Percentiles rank a stretch among this genome's conserved stretches.
These are phyloP conservation scores for Drosophila ercepeae DNA, from an alignment of 1,140 invertebrate species.

Conservation along the genomic window DNA sequence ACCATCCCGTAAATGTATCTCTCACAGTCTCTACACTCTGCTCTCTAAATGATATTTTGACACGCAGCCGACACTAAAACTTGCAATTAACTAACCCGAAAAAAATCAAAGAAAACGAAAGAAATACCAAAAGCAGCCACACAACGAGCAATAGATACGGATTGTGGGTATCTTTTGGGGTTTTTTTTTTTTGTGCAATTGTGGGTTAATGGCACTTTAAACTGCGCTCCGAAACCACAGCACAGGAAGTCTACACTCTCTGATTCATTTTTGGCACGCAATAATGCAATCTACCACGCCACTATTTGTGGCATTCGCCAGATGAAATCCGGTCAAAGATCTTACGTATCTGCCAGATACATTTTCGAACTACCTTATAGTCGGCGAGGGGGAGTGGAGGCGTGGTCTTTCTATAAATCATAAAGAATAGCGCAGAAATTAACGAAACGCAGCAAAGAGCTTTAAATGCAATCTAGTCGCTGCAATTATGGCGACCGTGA, in stretches of 20 bases:
- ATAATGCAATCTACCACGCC: constrained; percentile 67
- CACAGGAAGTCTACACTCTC: constrained; percentile 52
- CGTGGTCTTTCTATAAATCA: constrained; percentile 35
- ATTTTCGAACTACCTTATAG: too few species aligned
- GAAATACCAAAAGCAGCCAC: not conserved
- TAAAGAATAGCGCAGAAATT: constrained; percentile 25
- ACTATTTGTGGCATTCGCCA: constrained; percentile 1
- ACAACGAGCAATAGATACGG: constrained; percentile 20
- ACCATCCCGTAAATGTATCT: constrained; percentile 42
- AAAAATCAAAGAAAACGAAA: constrained; percentile 1
- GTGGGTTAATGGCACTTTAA: constrained; percentile 79
- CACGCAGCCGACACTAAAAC: constrained; percentile 66
- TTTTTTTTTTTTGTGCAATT: constrained; percentile 41
- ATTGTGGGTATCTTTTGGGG: constrained; percentile 17
- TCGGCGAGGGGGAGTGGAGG: constrained; percentile 1
- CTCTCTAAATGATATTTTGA: constrained; percentile 74
- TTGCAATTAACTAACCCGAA: constrained; percentile 60
- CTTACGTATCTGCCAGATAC: not conserved
- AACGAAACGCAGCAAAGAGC: constrained; percentile 51
- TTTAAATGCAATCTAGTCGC: constrained; percentile 74
- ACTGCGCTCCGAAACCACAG: constrained; percentile 44
- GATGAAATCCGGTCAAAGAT: constrained; percentile 16
- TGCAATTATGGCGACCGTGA: constrained; percentile 64
- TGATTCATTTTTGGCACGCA: constrained; percentile 79
- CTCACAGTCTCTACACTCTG: too few species aligned